These are phyloP conservation scores for Drosophila aldrichi DNA, from an alignment of 2,888 invertebrate genomes.

Conservation along the genomic window DNA sequence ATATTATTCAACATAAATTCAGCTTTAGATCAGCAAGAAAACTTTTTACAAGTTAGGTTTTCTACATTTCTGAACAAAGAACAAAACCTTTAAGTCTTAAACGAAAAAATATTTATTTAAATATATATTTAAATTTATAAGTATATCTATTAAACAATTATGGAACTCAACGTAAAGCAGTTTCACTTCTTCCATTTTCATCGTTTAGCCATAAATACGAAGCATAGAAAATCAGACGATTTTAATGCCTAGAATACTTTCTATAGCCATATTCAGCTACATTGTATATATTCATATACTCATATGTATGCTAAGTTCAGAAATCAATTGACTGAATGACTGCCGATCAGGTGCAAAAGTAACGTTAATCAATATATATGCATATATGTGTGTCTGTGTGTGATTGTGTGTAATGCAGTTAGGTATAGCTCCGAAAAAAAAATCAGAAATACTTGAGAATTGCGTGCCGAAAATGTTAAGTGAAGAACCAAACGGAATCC, in stretches of 20 bases:
- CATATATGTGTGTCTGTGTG: neutral
- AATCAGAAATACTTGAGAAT: neutral
- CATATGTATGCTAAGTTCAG: neutral
- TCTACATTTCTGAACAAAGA: too few relatives aligned
- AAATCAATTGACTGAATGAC: conserved; percentile 5
- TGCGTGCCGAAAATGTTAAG: conserved; percentile 51
- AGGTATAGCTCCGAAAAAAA: conserved; percentile 16
- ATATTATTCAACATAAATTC: too few relatives aligned
- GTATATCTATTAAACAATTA: neutral
- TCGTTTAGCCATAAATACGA: conserved; percentile 4
- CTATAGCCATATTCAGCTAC: conserved; percentile 53
- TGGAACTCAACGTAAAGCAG: neutral
- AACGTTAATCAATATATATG: conserved; percentile 36
- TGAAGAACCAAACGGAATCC: conserved; percentile 31
- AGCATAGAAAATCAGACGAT: neutral
- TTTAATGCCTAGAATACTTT: conserved; percentile 65
- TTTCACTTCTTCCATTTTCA: conserved; percentile 51
- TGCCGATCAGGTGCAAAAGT: conserved; percentile 30
- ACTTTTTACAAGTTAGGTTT: too few relatives aligned
- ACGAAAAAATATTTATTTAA: too few relatives aligned
- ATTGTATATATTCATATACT: too few relatives aligned
- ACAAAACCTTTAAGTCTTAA: too few relatives aligned
- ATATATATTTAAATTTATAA: neutral
- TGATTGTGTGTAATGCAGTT: conserved; percentile 23
- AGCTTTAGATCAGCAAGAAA: too few relatives aligned